Conservation (phyloP, 2,797 vertebrate species). For the Podarcis lilfordi region DNA sequence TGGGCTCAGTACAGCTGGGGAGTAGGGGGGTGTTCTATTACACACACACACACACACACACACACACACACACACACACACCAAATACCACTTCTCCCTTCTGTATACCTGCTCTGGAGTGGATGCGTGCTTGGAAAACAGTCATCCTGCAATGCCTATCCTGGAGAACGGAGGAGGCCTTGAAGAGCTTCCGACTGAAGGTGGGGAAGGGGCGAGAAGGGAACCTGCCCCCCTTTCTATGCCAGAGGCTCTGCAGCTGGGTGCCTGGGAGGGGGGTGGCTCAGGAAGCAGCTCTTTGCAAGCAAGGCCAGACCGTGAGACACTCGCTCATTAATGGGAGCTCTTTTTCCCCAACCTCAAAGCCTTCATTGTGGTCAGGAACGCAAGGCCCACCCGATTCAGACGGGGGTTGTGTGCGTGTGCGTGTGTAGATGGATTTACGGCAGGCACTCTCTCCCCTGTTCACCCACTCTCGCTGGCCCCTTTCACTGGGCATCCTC, state of each 20-base stretch:
- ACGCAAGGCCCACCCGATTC: background rate
- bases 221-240: background rate
- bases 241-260: background rate
- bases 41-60: too few relatives aligned
- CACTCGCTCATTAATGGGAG: background rate
- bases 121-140: too few relatives aligned
- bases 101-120: background rate
- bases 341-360: background rate
- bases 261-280: background rate
- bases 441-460: background rate
- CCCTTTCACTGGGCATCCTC: background rate
- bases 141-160: background rate
- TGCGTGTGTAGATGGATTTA: background rate
- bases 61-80: too few relatives aligned
- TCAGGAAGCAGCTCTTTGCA: background rate
- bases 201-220: too few relatives aligned
- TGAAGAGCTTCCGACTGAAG: too few relatives aligned
- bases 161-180: too few relatives aligned
- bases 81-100: background rate
- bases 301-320: background rate
- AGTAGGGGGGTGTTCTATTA: background rate
- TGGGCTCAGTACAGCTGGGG: background rate
- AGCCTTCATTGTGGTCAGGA: conserved; percentile 16
- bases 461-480: too few relatives aligned
- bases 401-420: background rate